Evolutionary conservation across 2,888 invertebrate species (phyloP).

Genomic region (Mayetiola destructor): DNA sequence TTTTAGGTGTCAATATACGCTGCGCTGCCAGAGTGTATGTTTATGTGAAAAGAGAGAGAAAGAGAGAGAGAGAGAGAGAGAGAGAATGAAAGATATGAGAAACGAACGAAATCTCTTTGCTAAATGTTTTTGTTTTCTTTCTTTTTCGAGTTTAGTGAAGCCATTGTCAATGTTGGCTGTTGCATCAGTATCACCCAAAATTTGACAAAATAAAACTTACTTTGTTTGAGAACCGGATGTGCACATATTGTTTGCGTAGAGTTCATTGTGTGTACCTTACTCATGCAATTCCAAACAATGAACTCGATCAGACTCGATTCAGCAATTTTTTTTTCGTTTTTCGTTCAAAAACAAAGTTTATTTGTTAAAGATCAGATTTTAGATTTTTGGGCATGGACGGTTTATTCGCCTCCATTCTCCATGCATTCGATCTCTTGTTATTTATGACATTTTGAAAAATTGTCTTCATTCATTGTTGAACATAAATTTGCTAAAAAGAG

Average conservation of each 20-base stretch:
- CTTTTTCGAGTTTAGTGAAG: no score
- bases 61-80: neutral
- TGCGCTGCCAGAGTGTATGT: no score
- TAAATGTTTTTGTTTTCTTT: no score
- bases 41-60: neutral
- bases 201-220: no score
- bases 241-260: constrained; percentile 6
- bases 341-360: neutral
- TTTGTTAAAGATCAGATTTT: neutral
- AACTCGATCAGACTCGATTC: no score
- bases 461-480: neutral
- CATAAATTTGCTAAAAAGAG: neutral
- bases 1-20: no score
- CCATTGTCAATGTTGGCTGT: no score
- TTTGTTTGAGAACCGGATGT: constrained; percentile 12
- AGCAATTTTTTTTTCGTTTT: no score
- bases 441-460: neutral
- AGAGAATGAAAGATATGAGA: neutral
- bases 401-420: neutral
- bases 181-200: no score
- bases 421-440: no score
- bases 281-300: neutral
- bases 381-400: neutral
- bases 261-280: neutral
- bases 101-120: no score